Base-by-base conservation (phyloP, 2,797 vertebrate genomes). In the Brachymystax lenok region DNA sequence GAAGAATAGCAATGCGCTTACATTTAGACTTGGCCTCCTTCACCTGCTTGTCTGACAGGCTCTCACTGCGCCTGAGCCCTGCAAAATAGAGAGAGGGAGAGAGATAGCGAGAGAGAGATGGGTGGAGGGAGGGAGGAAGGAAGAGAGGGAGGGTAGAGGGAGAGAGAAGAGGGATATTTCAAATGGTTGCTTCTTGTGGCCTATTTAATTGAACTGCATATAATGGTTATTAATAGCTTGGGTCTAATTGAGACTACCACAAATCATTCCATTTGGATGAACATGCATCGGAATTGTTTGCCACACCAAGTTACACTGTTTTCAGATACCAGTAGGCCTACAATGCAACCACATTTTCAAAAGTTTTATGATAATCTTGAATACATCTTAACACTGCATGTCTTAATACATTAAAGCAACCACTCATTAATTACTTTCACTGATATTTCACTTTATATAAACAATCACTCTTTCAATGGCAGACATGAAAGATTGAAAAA, bases 21-120 rank as follows among this genome's bases (percentile, higher is more conserved):
- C 98, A 99, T 97, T 97, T 98, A 94, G 97, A 98, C 88, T 98
- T 98, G 74, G 96, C 97, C 90, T 99, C 98, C 86, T 99, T 99
- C 88, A 98, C 95, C 88, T 97, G 98, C 92, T 98, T 99, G 87
- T 99, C 98, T 0, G 98, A 99, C 70, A 96, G 92, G 85, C 98
- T 99, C 88, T 99, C 98, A 4, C 96, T 97, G 81, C 98, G 93
- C 79, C 98, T 93, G 87, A 99, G 95, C 89, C 97, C 98, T 99
- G 40, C 73, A 79, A 69, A 61, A 86, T 79, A 61, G 6, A 68
- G 33, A 66, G 54, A 72, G 54, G 19, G 17, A 54, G 6, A 40
- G 24, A 35, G 17, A 69, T 67, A 28, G 27, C 4, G 24, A 51
- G n/a, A 27, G 27, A 61, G 33, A 21, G 21, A 30, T 69, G 85